Evolutionary conservation across 2,888 invertebrate genomes (phyloP), one percentile per base, ranked within the genome.

Genomic region (Macrophya alboannulata): DNA sequence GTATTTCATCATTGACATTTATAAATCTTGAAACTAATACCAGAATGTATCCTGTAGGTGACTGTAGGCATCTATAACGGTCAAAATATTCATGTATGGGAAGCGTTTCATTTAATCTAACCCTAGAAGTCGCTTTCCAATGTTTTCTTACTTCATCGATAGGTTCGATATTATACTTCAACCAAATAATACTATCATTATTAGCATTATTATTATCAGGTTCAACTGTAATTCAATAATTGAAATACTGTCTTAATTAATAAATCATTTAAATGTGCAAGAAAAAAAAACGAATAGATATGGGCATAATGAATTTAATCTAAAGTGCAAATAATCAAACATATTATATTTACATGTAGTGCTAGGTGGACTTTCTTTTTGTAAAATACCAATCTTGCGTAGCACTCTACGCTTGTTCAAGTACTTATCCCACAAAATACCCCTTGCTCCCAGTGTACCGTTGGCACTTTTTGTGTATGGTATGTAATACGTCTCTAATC

Each of bases 351-450:
- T 65, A 62, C 40, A 40, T 37, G 37, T 59, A 10, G 40, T 31
- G 25, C 12, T 40, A 37, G 12, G n/a, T 43, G 45, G n/a, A 37
- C 12, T 17, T n/a, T 82, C 1, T 45, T 37, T 21, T n/a, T 31
- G 37, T 59, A 31, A 37, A 10, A 82, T 82, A 15, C 82, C 65
- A 0, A 82, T 4, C 5, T 65, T 43, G 59, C 65, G 59, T n/a
- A 65, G 65, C 17, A 82, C n/a, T 82, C 43, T 82, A 55, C 62
- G 51, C 59, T 65, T 82, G 40, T 82, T 59, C 10, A 82, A 40
- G 8, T 82, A 82, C 37, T 65, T 82, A 0, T 81, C 81, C 40
- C 59, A 81, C 37, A 81, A 59, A 37, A 81, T 81, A 12, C 81
- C 81, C 17, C 31, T 25, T 59, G 81, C 59, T n/a, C 5, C n/a